Base-by-base conservation (phyloP, 1,140 invertebrate genomes). In the Ceratitis capitata region DNA sequence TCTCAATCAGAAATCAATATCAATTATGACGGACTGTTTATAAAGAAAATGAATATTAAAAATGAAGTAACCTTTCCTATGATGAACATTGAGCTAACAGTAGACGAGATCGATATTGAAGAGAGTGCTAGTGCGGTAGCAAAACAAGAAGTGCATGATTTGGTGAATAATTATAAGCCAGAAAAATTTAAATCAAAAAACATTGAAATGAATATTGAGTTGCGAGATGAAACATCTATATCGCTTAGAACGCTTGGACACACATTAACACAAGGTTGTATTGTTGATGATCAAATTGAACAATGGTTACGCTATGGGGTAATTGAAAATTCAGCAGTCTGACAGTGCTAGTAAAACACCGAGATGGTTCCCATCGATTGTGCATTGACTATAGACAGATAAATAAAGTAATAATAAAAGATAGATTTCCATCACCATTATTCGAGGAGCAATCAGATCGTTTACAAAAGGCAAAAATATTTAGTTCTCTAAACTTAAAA, bases 381-480 rank as follows among this genome's bases (percentile, higher is more conserved):
- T n/a, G n/a, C n/a, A n/a, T n/a, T n/a, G n/a, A n/a, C n/a, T n/a
- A n/a, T n/a, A 39, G 85, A 19, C 14, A 9, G 32, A 16, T 85
- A 3, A 85, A 85, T 83, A 49, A 58, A 42, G 51, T 83, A 3
- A 19, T 83, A n/a, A 32, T 82, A 6, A 56, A 58, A 7, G 85
- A 85, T 16, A 12, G 14, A 14, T 53, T 53, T 53, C 51, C 51
- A 3, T 16, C n/a, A 4, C 51, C 51, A 53, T 19, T 53, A 16
- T 19, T 53, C 23, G 56, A 61, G 5, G 56, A 61, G 5, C 26
- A 61, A 26, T 61, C 19, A 61, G 26, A 61, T 61, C 56, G 26
- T n/a, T n/a, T n/a, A n/a, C n/a, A n/a, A n/a, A n/a, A n/a, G 2
- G 56, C 69, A 1, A 82, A 61, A 94, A 93, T 92, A 47, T 5